Conservation (phyloP, 2,888 invertebrate genomes). For the Epinotia nisella region DNA sequence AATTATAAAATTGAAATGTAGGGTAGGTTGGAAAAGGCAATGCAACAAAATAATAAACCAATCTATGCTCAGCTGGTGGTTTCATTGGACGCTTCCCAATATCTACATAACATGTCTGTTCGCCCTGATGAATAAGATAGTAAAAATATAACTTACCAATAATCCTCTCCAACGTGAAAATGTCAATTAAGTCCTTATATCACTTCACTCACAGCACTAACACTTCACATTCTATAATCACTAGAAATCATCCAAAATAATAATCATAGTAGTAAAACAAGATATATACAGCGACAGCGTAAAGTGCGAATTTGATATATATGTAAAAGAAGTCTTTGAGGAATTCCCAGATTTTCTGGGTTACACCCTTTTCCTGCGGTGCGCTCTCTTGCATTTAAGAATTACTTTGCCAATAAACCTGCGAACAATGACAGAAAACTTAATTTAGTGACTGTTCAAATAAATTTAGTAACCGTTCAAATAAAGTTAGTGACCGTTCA, state of each 20-base stretch:
- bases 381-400: constrained; percentile 60
- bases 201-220: constrained; percentile 40
- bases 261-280: constrained; percentile 77
- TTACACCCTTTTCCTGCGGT: constrained; percentile 53
- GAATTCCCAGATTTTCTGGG: constrained; percentile 58
- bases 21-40: too few relatives aligned
- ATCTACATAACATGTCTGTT: too few relatives aligned
- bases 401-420: constrained; percentile 53
- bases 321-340: constrained; percentile 71
- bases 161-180: constrained; percentile 41
- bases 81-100: too few relatives aligned
- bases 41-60: too few relatives aligned
- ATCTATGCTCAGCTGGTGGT: too few relatives aligned
- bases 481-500: not conserved
- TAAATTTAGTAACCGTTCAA: not conserved
- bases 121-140: too few relatives aligned
- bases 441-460: not conserved
- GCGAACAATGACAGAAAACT: constrained; percentile 50
- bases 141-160: constrained; percentile 46
- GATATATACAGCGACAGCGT: constrained; percentile 71
- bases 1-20: too few relatives aligned
- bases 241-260: constrained; percentile 67
- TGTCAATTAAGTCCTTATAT: constrained; percentile 34
- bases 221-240: constrained; percentile 67
- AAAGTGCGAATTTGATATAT: constrained; percentile 74